Percentiles rank a stretch among this genome's conserved stretches.
phyloP scores from a whole-genome alignment of 1,140 invertebrate genomes.

The Lerema accius region DNA sequence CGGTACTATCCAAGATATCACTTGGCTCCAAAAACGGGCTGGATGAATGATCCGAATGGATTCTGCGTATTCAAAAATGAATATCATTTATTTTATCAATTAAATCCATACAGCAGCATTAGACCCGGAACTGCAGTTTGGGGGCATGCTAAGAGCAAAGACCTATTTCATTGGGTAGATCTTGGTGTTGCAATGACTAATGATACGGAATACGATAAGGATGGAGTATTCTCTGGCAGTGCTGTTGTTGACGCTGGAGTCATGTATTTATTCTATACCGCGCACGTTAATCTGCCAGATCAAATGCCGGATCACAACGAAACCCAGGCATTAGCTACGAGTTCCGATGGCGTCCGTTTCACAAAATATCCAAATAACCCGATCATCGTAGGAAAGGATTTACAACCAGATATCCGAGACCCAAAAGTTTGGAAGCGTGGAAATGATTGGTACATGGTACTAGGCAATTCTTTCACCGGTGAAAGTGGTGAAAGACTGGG shows the following conservation, averaged over 20 bases:
- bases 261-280: slow-evolving; percentile 74
- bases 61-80: slow-evolving; percentile 58
- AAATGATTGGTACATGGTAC: slow-evolving; percentile 67
- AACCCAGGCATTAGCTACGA: slow-evolving; percentile 57
- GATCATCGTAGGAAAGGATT: slow-evolving; percentile 49
- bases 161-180: slow-evolving; percentile 69
- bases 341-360: slow-evolving; percentile 57
- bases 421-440: slow-evolving; percentile 74
- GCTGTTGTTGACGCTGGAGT: slow-evolving; percentile 59
- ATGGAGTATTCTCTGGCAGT: slow-evolving; percentile 74
- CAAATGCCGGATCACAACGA: slow-evolving; percentile 52
- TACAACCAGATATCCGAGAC: slow-evolving; percentile 67
- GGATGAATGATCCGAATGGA: slow-evolving; percentile 80
- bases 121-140: slow-evolving; percentile 60
- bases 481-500: slow-evolving; percentile 50
- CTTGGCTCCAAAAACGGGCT: slow-evolving; percentile 59
- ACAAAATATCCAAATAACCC: slow-evolving; percentile 61
- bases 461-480: slow-evolving; percentile 63
- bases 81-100: slow-evolving; percentile 75
- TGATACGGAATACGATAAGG: slow-evolving; percentile 57
- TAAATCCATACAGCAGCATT: slow-evolving; percentile 54
- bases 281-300: slow-evolving; percentile 52
- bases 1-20: slow-evolving; percentile 63
- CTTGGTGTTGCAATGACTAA: slow-evolving; percentile 67
- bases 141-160: slow-evolving; percentile 68